phyloP scores from a whole-genome alignment of 2,113 vertebrate genomes.

The Psettodes erumei region DNA sequence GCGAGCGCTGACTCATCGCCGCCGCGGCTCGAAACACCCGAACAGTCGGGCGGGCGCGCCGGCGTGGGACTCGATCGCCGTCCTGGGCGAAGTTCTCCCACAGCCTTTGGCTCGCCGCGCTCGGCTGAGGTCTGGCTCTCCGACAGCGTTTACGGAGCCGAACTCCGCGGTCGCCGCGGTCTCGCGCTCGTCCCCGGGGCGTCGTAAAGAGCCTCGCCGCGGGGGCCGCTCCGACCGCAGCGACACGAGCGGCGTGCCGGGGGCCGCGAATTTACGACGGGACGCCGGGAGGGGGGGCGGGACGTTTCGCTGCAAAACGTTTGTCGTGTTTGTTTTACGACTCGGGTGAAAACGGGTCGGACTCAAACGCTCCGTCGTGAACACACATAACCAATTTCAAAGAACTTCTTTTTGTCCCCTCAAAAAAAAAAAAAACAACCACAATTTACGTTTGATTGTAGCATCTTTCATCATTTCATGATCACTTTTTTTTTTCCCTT shows the following conservation, averaged over 20 bases:
- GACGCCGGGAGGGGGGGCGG: too few relatives aligned
- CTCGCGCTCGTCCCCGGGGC: conserved; percentile 58
- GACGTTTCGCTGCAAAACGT: too few relatives aligned
- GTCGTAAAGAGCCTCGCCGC: conserved; percentile 69
- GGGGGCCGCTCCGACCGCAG: conserved; percentile 62
- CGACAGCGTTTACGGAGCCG: conserved; percentile 68
- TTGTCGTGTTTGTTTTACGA: too few relatives aligned
- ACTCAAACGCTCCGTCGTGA: too few relatives aligned
- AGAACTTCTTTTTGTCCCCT: too few relatives aligned
- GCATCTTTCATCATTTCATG: conserved; percentile 34
- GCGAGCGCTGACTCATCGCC: not conserved
- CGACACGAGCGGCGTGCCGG: too few relatives aligned
- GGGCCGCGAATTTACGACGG: too few relatives aligned
- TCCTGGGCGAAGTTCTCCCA: conserved; percentile 23
- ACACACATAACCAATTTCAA: too few relatives aligned
- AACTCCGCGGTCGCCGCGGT: conserved; percentile 68
- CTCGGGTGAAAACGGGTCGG: too few relatives aligned
- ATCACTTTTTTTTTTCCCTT: conserved; percentile 41
- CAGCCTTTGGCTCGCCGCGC: conserved; percentile 35
- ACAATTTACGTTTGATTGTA: conserved; percentile 39
- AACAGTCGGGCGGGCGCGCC: not conserved
- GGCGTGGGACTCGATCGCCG: not conserved
- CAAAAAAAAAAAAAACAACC: conserved; percentile 26
- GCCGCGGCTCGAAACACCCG: not conserved
- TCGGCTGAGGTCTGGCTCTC: conserved; percentile 24